A percentile compares a stretch with the other conserved stretches of the same genome.
Evolutionary conservation across 2,113 vertebrate species (phyloP).

Genomic region (Scortum barcoo): DNA sequence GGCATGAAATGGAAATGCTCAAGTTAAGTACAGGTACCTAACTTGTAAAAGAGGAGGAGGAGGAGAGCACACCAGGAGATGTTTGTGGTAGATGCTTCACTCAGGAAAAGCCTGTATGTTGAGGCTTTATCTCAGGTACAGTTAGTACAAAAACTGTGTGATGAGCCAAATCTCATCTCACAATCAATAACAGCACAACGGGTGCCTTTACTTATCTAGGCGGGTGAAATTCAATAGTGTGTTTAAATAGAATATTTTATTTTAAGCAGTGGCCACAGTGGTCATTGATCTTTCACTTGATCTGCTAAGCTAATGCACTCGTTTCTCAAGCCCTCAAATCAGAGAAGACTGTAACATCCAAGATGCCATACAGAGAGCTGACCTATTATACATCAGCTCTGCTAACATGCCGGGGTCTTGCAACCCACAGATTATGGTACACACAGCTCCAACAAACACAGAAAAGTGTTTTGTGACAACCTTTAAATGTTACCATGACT

Average conservation of each 20-base stretch:
- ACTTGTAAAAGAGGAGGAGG: not conserved
- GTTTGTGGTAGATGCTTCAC: not conserved
- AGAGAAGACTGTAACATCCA: not conserved
- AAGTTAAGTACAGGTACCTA: not conserved
- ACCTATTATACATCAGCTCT: slow-evolving; percentile 35
- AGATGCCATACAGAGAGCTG: slow-evolving; percentile 13
- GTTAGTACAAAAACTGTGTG: slow-evolving; percentile 1
- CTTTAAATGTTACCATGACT: slow-evolving; percentile 67
- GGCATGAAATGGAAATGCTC: not conserved
- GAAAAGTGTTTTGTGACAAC: slow-evolving; percentile 60
- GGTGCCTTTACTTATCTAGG: slow-evolving; percentile 1
- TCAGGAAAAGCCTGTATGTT: not conserved
- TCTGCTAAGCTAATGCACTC: slow-evolving; percentile 6
- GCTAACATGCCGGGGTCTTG: slow-evolving; percentile 17
- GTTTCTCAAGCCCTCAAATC: slow-evolving; percentile 1
- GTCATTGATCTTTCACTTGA: slow-evolving; percentile 14
- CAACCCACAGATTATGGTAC: slow-evolving; percentile 28
- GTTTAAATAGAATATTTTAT: slow-evolving; percentile 9
- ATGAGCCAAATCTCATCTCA: slow-evolving; percentile 9
- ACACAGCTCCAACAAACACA: slow-evolving; percentile 40
- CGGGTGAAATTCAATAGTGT: slow-evolving; percentile 3
- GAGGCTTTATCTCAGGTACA: slow-evolving; percentile 18
- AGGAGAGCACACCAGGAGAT: not conserved
- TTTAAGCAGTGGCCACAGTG: slow-evolving; percentile 3
- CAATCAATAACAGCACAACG: slow-evolving; percentile 7